Percentiles rank a stretch among this genome's conserved stretches.
Conservation (phyloP, 2,113 vertebrate genomes). For the Cinclus mexicanus region DNA sequence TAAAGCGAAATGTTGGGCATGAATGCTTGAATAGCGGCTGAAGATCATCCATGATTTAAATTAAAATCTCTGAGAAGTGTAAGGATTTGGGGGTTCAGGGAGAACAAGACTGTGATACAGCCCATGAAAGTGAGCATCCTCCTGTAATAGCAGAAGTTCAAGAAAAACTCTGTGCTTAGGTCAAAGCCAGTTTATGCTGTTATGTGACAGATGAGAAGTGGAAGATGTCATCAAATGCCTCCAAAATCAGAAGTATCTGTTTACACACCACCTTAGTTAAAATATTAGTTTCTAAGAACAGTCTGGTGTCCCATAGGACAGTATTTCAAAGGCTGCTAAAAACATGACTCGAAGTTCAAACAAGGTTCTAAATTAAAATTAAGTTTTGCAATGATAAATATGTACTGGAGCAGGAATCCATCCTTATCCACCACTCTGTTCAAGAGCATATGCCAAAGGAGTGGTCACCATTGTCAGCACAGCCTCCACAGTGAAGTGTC, state of each 20-base stretch:
- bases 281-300: neutral
- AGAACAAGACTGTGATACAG: neutral
- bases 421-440: neutral
- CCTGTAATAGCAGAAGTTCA: neutral
- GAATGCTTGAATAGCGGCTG: neutral
- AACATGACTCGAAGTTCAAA: neutral
- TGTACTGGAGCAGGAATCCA: neutral
- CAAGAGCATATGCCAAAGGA: neutral
- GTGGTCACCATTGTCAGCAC: neutral
- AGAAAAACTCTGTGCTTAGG: neutral
- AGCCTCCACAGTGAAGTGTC: neutral
- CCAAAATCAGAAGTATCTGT: slow-evolving; percentile 17
- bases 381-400: neutral
- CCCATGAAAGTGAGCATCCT: neutral
- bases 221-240: slow-evolving; percentile 24
- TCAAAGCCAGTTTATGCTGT: neutral
- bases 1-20: neutral
- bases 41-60: neutral
- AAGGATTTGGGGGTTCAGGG: neutral
- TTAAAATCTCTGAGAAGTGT: neutral
- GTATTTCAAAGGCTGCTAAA: slow-evolving; percentile 9
- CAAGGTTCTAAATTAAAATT: neutral
- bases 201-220: neutral
- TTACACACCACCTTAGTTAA: slow-evolving; percentile 5
- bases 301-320: neutral